These are phyloP conservation scores for Eulemur rubriventer DNA, from an alignment of 2,797 vertebrate species.

Conservation along the genomic window DNA sequence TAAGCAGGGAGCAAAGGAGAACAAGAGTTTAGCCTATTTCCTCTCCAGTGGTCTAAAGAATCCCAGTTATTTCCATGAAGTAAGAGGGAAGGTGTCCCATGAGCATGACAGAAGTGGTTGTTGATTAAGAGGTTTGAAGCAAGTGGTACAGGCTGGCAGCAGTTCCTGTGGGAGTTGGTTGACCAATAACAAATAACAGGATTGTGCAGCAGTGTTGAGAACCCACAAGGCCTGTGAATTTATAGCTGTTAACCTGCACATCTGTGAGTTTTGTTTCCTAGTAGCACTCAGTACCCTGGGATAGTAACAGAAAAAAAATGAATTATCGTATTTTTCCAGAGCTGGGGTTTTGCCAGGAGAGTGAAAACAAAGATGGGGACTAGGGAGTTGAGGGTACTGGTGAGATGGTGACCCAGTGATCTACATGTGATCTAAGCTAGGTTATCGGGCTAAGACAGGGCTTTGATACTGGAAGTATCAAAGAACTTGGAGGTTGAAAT, in stretches of 20 bases:
- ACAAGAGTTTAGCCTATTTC: not conserved
- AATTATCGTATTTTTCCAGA: constrained; percentile 42
- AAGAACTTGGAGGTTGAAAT: not conserved
- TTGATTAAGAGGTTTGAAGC: constrained; percentile 45
- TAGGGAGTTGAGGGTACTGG: not conserved
- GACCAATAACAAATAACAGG: constrained; percentile 41
- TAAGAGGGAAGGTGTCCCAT: not conserved
- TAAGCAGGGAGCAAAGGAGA: constrained; percentile 32
- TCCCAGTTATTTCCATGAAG: constrained; percentile 32
- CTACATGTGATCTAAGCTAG: not conserved
- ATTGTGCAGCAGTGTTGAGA: constrained; percentile 33
- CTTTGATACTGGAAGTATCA: not conserved
- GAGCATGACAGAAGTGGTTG: not conserved
- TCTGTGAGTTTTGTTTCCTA: constrained; percentile 35
- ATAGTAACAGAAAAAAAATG: constrained; percentile 8
- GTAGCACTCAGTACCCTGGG: not conserved
- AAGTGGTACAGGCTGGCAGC: constrained; percentile 19
- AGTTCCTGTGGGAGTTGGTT: not conserved
- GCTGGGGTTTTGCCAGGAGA: not conserved
- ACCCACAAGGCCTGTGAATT: constrained; percentile 34
- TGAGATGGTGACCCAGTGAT: not conserved
- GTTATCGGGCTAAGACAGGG: not conserved
- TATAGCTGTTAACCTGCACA: constrained; percentile 1
- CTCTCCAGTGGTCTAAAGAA: constrained; percentile 24
- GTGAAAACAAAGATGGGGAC: not conserved